A percentile compares a stretch with the other conserved stretches of the same genome.
phyloP scores from a whole-genome alignment of 1,140 invertebrate species.

The Zaprionus nigranus region DNA sequence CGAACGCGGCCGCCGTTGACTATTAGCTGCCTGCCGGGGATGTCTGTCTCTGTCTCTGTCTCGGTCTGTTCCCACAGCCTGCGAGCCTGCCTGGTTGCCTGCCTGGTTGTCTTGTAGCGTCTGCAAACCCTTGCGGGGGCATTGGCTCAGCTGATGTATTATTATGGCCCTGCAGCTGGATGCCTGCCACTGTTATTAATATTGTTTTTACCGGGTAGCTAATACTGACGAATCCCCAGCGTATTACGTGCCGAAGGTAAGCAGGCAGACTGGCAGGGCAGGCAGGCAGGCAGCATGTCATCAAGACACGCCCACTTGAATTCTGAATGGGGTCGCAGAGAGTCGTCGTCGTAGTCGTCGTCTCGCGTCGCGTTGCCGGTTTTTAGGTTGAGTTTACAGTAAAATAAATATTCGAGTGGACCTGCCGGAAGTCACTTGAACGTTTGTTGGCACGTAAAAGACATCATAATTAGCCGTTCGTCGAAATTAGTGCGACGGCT shows the following conservation, averaged over 20 bases:
- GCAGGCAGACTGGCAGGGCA: too few relatives aligned
- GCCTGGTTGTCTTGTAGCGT: slow-evolving; percentile 39
- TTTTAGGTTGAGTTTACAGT: slow-evolving; percentile 79
- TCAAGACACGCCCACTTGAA: slow-evolving; percentile 81
- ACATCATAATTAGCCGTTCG: slow-evolving; percentile 80
- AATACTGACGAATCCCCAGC: slow-evolving; percentile 78
- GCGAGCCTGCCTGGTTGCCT: slow-evolving; percentile 13
- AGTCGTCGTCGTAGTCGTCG: background rate
- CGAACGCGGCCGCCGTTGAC: slow-evolving; percentile 50
- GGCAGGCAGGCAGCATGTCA: slow-evolving; percentile 60
- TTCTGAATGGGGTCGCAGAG: slow-evolving; percentile 62
- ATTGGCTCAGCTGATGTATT: slow-evolving; percentile 81
- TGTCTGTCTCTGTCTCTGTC: slow-evolving; percentile 30
- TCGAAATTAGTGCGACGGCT: slow-evolving; percentile 55
- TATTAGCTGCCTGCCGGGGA: slow-evolving; percentile 52
- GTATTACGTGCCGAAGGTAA: slow-evolving; percentile 82
- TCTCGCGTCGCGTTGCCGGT: slow-evolving; percentile 17
- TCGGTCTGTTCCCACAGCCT: slow-evolving; percentile 3
- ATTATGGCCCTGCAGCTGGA: slow-evolving; percentile 68
- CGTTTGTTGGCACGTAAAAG: slow-evolving; percentile 81
- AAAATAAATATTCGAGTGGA: slow-evolving; percentile 79
- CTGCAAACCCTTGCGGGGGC: slow-evolving; percentile 74
- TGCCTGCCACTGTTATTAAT: slow-evolving; percentile 70
- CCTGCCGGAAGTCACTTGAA: slow-evolving; percentile 68
- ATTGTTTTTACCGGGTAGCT: slow-evolving; percentile 78